Percentiles rank a stretch among this genome's conserved stretches.
phyloP scores from a whole-genome alignment of 1,140 invertebrate species.

The Philotrypesis tridentata region DNA sequence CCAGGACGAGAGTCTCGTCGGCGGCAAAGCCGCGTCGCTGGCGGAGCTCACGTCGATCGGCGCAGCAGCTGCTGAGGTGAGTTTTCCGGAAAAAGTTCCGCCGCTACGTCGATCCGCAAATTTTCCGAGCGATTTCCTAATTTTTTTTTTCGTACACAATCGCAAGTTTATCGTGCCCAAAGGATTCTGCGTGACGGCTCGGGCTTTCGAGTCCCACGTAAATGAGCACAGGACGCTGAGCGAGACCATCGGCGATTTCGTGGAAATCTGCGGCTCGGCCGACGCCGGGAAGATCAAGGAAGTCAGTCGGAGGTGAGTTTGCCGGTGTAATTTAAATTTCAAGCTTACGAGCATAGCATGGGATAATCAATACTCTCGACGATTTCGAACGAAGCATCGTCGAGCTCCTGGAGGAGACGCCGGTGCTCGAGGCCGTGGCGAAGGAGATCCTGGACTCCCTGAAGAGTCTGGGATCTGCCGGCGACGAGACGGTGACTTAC shows the following conservation, averaged over 20 bases:
- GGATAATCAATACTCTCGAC: no score
- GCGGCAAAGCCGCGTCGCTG: constrained; percentile 83
- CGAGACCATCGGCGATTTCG: constrained; percentile 49
- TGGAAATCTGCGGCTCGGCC: constrained; percentile 47
- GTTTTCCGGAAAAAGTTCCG: not conserved
- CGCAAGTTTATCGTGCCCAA: constrained; percentile 75
- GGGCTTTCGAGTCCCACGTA: constrained; percentile 76
- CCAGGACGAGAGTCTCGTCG: constrained; percentile 74
- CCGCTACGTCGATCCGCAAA: not conserved
- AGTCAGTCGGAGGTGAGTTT: constrained; percentile 49
- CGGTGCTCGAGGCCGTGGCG: constrained; percentile 55
- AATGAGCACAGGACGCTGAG: constrained; percentile 57
- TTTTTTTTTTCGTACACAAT: constrained; percentile 24
- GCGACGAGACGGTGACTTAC: constrained; percentile 61
- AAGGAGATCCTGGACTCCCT: constrained; percentile 66
- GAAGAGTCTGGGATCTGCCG: constrained; percentile 58
- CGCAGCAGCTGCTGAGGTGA: constrained; percentile 66
- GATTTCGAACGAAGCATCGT: constrained; percentile 56
- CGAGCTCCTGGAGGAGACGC: constrained; percentile 53
- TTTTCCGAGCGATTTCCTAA: no score
- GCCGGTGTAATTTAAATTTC: no score
- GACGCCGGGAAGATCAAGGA: constrained; percentile 44
- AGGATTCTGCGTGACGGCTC: constrained; percentile 78
- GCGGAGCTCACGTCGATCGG: constrained; percentile 76
- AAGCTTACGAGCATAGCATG: no score